These are phyloP conservation scores for Hystrix brachyura DNA, from an alignment of 2,113 vertebrate genomes.

Conservation along the genomic window DNA sequence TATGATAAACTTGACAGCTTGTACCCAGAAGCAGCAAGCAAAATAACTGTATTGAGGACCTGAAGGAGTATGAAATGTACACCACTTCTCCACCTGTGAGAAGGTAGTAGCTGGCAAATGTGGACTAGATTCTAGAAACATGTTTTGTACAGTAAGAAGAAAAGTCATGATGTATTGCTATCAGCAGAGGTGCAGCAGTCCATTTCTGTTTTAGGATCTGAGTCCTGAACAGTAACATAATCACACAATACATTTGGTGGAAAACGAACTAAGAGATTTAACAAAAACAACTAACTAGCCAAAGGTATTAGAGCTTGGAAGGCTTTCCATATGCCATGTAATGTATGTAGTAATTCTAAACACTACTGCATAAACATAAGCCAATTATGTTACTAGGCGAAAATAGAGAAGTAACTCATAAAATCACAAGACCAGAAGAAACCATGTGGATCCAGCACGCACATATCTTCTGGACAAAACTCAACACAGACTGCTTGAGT, in stretches of 20 bases:
- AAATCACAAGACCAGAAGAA: not conserved
- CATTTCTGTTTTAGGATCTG: not conserved
- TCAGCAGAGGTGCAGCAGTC: not conserved
- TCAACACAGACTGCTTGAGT: not conserved
- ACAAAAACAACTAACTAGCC: not conserved
- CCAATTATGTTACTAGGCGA: not conserved
- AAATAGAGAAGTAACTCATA: not conserved
- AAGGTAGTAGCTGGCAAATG: not conserved
- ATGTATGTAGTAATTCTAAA: too few species aligned
- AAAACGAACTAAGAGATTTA: not conserved
- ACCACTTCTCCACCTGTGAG: conserved; percentile 48
- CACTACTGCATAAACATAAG: not conserved
- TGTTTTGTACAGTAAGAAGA: not conserved
- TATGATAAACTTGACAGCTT: not conserved
- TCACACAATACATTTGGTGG: not conserved
- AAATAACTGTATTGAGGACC: not conserved
- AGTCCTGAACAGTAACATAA: not conserved
- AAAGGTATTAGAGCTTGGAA: not conserved
- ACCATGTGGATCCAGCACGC: not conserved
- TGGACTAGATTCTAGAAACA: not conserved
- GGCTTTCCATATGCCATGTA: not conserved
- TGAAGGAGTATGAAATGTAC: not conserved
- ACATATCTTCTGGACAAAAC: fast-evolving
- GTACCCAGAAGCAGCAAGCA: not conserved
- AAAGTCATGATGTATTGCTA: not conserved